A percentile compares a stretch with the other conserved stretches of the same genome.
These are phyloP conservation scores for Varanus salvator DNA, from an alignment of 2,113 vertebrate species.

Conservation along the genomic window DNA sequence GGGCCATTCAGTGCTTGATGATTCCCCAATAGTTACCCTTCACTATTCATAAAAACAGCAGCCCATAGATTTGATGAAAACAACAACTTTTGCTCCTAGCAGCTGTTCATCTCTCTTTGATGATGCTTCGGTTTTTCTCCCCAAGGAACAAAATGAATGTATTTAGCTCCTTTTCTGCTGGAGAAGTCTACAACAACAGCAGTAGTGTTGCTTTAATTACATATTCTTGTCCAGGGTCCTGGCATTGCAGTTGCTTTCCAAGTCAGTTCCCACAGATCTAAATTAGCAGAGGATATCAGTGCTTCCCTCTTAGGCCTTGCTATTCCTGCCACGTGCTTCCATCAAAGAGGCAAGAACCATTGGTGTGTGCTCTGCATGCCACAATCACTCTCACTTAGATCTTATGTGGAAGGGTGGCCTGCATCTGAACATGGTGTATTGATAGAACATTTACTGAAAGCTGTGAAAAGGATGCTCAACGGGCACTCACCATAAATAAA, in stretches of 20 bases:
- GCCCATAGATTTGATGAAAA: neutral
- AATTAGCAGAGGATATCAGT: neutral
- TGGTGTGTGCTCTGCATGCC: neutral
- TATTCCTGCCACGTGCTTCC: conserved; percentile 9
- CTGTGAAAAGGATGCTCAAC: neutral
- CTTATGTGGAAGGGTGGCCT: neutral
- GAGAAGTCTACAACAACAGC: neutral
- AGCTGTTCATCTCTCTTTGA: neutral
- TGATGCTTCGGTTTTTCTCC: neutral
- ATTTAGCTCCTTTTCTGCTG: neutral
- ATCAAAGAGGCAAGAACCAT: neutral
- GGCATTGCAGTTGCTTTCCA: neutral
- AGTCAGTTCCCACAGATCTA: neutral
- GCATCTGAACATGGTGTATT: neutral
- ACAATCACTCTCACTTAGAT: neutral
- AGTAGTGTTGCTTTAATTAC: neutral
- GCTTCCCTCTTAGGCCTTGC: neutral
- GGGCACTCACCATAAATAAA: neutral
- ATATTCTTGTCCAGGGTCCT: neutral
- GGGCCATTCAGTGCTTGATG: neutral
- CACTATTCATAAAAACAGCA: neutral
- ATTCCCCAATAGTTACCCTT: neutral
- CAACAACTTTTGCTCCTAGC: neutral
- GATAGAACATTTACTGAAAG: neutral
- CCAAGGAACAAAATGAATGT: neutral